Percentiles rank a stretch among this genome's conserved stretches.
Evolutionary conservation across 2,113 vertebrate species (phyloP).

Genomic region (Sander lucioperca): DNA sequence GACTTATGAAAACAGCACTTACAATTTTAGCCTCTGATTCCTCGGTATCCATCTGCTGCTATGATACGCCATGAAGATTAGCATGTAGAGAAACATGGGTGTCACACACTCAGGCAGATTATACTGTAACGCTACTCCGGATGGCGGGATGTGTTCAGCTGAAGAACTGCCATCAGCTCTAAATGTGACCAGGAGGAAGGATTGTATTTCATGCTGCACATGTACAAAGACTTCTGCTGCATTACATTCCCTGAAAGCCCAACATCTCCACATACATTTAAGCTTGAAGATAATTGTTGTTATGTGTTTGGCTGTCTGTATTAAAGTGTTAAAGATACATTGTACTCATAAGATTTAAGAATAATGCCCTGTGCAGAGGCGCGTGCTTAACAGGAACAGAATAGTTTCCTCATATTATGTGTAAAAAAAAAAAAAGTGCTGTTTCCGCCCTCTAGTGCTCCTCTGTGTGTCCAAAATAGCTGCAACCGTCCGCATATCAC

Average conservation of each 20-base stretch:
- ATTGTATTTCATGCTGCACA: slow-evolving; percentile 56
- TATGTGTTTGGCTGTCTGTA: background rate
- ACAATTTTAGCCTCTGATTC: slow-evolving; percentile 81
- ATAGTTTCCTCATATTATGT: slow-evolving; percentile 53
- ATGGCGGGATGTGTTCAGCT: background rate
- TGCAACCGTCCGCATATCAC: slow-evolving; percentile 49
- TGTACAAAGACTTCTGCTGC: slow-evolving; percentile 1
- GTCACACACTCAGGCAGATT: background rate
- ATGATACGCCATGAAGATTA: slow-evolving; percentile 79
- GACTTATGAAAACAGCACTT: slow-evolving; percentile 42
- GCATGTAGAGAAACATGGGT: slow-evolving; percentile 80
- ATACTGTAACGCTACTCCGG: slow-evolving; percentile 3
- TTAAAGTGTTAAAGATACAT: background rate
- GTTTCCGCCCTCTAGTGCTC: slow-evolving; percentile 23
- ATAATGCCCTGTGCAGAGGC: background rate
- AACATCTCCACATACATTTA: slow-evolving; percentile 1
- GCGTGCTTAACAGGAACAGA: slow-evolving; percentile 23
- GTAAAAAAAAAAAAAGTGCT: slow-evolving; percentile 42
- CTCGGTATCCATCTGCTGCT: slow-evolving; percentile 81
- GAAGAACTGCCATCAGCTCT: background rate
- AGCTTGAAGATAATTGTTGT: background rate
- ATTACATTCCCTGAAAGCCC: background rate
- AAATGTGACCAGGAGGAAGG: slow-evolving; percentile 29
- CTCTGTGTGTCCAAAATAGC: slow-evolving; percentile 42
- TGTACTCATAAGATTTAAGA: background rate